These are phyloP conservation scores for Cheilosia vernalis DNA, from an alignment of 2,888 invertebrate genomes.

Conservation along the genomic window DNA sequence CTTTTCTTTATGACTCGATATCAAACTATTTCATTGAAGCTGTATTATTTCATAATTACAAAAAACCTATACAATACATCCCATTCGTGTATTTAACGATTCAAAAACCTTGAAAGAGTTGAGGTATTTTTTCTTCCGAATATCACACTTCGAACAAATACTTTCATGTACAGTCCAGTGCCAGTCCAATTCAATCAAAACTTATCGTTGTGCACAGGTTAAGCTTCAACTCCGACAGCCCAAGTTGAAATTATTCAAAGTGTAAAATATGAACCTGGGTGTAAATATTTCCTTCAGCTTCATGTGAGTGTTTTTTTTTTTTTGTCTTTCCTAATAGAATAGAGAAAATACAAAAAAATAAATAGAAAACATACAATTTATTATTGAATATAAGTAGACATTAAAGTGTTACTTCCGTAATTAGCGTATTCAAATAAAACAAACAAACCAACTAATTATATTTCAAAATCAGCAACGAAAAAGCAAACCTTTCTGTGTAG, in stretches of 20 bases:
- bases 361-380: constrained; percentile 5
- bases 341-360: constrained; percentile 21
- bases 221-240: too few relatives aligned
- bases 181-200: too few relatives aligned
- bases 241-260: background rate
- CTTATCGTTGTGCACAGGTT: too few relatives aligned
- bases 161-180: too few relatives aligned
- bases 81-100: too few relatives aligned
- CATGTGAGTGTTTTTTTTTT: constrained; percentile 51
- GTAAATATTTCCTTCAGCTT: constrained; percentile 40
- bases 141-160: too few relatives aligned
- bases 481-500: constrained; percentile 56
- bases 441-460: constrained; percentile 22
- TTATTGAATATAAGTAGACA: constrained; percentile 12
- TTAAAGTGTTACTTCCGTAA: constrained; percentile 24
- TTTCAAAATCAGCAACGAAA: constrained; percentile 59
- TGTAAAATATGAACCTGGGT: constrained; percentile 7
- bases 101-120: too few relatives aligned
- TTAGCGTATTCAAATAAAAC: constrained; percentile 7
- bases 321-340: constrained; percentile 60
- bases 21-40: too few relatives aligned
- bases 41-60: too few relatives aligned
- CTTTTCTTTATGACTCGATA: too few relatives aligned
- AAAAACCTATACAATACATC: too few relatives aligned
- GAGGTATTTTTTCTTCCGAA: too few relatives aligned